Percentiles rank a stretch among this genome's conserved stretches.
Conservation (phyloP, 1,140 invertebrate genomes). For the Rhopalosiphum maidis region DNA sequence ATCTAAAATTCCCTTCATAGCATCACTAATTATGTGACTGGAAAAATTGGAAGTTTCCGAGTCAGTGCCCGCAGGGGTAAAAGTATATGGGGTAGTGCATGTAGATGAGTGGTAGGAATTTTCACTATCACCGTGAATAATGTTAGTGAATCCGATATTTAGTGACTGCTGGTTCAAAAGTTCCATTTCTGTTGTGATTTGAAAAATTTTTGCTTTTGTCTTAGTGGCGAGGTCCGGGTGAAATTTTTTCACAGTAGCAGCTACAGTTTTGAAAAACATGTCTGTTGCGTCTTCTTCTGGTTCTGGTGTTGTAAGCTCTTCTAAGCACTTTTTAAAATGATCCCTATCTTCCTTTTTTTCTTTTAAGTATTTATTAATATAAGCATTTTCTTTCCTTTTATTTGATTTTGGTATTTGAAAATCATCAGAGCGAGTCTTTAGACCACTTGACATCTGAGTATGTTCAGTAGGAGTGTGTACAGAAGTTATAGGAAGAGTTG, state of each 20-base stretch:
- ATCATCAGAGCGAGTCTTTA: constrained; percentile 18
- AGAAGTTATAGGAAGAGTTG: constrained; percentile 36
- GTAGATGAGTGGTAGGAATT: too few relatives aligned
- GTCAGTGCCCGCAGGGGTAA: too few relatives aligned
- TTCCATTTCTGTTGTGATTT: too few relatives aligned
- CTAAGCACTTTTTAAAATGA: constrained; percentile 41
- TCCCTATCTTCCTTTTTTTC: constrained; percentile 38
- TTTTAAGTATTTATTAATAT: constrained; percentile 30
- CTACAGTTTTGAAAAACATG: constrained; percentile 26
- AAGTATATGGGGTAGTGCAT: too few relatives aligned
- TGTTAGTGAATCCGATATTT: too few relatives aligned
- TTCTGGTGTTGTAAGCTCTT: constrained; percentile 29
- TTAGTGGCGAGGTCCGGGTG: constrained; percentile 27
- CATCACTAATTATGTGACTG: too few relatives aligned
- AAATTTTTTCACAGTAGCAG: constrained; percentile 36
- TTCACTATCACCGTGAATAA: too few relatives aligned
- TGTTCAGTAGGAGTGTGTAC: constrained; percentile 35
- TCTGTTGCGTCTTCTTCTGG: constrained; percentile 32
- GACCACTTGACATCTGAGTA: constrained; percentile 30
- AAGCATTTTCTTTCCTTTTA: constrained; percentile 39
- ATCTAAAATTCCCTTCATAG: too few relatives aligned
- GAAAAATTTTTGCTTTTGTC: constrained; percentile 20
- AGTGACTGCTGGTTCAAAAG: too few relatives aligned
- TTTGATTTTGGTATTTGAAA: constrained; percentile 30
- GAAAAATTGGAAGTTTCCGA: too few relatives aligned